A percentile compares a stretch with the other conserved stretches of the same genome.
Evolutionary conservation across 92 coral and sea anemone species (phyloP).

Genomic region (Montipora capitata): DNA sequence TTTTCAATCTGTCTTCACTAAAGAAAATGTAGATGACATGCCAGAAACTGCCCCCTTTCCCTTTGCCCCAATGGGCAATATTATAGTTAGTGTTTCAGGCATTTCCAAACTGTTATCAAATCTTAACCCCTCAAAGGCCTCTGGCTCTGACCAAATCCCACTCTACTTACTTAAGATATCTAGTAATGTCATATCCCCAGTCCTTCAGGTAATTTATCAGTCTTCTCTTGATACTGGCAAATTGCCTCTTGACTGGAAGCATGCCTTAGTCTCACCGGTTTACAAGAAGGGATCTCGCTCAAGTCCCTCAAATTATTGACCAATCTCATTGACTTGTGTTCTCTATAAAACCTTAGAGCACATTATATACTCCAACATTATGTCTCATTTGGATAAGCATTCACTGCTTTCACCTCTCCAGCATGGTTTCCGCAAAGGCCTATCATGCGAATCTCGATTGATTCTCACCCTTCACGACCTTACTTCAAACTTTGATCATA

Average conservation of each 20-base stretch:
- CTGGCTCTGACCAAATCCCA: not conserved
- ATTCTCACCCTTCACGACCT: not conserved
- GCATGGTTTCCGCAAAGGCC: not conserved
- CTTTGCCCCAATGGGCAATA: not conserved
- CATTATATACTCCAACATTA: too few relatives aligned
- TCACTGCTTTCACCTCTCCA: too few relatives aligned
- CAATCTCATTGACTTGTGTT: not conserved
- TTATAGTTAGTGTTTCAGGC: not conserved
- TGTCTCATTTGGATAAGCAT: too few relatives aligned
- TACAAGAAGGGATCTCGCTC: not conserved
- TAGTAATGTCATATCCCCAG: not conserved
- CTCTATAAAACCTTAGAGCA: too few relatives aligned
- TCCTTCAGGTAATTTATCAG: not conserved
- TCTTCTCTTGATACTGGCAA: not conserved
- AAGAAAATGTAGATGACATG: not conserved
- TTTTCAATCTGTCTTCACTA: conserved; percentile 1
- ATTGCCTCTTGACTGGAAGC: not conserved
- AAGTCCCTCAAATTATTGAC: not conserved
- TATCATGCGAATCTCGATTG: not conserved
- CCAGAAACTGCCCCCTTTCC: not conserved
- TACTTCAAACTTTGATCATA: too few relatives aligned
- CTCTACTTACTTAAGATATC: not conserved
- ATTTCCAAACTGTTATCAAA: not conserved
- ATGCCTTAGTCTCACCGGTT: not conserved
- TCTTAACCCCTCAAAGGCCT: conserved; percentile 10